phyloP scores from a whole-genome alignment of 2,888 invertebrate species.

The Eudasyphora cyanicolor region DNA sequence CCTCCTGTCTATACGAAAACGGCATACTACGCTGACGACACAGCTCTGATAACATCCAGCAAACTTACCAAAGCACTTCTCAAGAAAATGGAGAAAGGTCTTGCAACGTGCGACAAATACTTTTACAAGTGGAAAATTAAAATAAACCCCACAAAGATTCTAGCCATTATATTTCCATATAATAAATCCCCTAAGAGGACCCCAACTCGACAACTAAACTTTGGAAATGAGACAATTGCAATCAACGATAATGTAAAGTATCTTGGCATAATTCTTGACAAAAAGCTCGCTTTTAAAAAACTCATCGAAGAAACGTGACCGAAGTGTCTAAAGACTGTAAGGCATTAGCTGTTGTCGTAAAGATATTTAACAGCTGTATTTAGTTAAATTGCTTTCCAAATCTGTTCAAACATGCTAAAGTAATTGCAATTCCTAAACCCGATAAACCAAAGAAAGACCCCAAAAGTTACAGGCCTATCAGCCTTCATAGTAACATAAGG shows the following conservation, averaged over 20 bases:
- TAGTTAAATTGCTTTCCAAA: too few species aligned
- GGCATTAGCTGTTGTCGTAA: too few species aligned
- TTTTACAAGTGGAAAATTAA: conserved; percentile 39
- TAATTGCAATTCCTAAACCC: too few species aligned
- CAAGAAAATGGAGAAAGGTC: conserved; percentile 36
- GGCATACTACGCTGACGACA: conserved; percentile 48
- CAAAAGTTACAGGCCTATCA: too few species aligned
- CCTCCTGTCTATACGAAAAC: background rate
- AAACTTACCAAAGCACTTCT: conserved; percentile 20
- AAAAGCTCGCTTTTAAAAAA: conserved; percentile 10
- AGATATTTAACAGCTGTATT: too few species aligned
- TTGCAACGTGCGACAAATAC: conserved; percentile 19
- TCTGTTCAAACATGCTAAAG: too few species aligned
- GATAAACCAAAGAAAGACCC: too few species aligned
- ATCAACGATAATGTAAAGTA: conserved; percentile 25
- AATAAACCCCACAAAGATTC: conserved; percentile 10
- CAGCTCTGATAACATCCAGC: conserved; percentile 19
- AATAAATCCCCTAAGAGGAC: conserved; percentile 34
- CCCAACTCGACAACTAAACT: background rate
- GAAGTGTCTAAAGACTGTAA: background rate
- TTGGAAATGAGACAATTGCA: conserved; percentile 26
- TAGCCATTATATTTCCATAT: too few species aligned
- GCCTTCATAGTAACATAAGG: background rate
- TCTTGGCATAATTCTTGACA: conserved; percentile 10
- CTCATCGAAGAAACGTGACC: background rate